Evolutionary conservation across 2,113 vertebrate species (phyloP), one percentile per base, ranked within the genome.

Genomic region (Microcebus lehilahytsara): DNA sequence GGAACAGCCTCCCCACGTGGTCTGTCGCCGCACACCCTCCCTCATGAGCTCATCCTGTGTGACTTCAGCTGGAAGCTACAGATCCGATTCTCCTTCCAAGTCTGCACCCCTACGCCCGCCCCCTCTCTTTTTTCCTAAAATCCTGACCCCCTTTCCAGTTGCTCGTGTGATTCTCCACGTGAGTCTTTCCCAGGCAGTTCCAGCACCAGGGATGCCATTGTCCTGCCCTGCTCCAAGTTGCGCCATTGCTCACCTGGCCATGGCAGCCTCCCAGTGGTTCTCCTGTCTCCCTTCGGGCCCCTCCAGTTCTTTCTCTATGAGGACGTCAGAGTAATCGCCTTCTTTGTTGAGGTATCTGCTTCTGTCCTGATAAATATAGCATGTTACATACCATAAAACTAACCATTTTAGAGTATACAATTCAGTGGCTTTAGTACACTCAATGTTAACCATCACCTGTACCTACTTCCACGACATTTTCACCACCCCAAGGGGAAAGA

Each of bases 31-130:
- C 12, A 9, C 6, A 0, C 19, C 37, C n/a, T 53, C 19, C 2
- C 4, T n/a, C 16, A 1, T 27, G 60, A 23, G 32, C 30, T 58
- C 79, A 13, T 6, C 37, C n/a, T 37, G 56, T 79, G 3, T 8
- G 53, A 75, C 10, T n/a, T 74, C 34, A 11, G 23, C 53, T 9
- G 4, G 20, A 85, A 71, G 32, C 49, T 30, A 0, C 23, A 74
- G 87, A 40, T 56, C 16, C 27, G 3, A 22, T 58, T 42, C 62
- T 42, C 22, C 62, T 49, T 51, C 93, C 37, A 1, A 5, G 77
- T 27, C 56, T 25, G 30, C 3, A 1, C 58, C 20, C 51, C 8
- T 3, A 25, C 9, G 22, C 53, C 4, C 0, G 3, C 3, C 58
- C 49, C n/a, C 14, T 51, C 32, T n/a, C 51, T 60, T 75, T 53